Percentiles rank a stretch among this genome's conserved stretches.
Evolutionary conservation across 2,888 invertebrate genomes (phyloP).

Genomic region (Portevinia maculata): DNA sequence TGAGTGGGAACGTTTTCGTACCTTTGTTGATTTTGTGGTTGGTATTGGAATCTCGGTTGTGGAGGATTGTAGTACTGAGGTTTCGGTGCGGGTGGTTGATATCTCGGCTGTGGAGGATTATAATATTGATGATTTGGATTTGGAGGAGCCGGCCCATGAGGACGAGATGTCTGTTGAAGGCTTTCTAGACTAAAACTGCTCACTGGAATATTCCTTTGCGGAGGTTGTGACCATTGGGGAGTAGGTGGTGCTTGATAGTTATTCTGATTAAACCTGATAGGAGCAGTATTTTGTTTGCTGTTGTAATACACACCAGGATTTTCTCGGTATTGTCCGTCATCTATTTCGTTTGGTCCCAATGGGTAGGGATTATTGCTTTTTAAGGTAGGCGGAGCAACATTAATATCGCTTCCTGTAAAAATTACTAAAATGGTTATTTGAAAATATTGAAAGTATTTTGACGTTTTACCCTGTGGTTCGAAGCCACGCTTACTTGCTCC

Average conservation of each 20-base stretch:
- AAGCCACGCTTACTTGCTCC: conserved; percentile 92
- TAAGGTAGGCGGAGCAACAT: conserved; percentile 92
- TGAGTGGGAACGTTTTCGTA: conserved; percentile 84
- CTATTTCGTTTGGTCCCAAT: conserved; percentile 85
- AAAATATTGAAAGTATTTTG: neutral
- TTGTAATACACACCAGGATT: conserved; percentile 91
- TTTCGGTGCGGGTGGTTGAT: conserved; percentile 74
- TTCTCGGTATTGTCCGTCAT: conserved; percentile 93
- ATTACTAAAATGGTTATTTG: neutral
- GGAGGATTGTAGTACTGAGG: conserved; percentile 78
- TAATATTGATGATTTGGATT: conserved; percentile 75
- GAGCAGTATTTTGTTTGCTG: conserved; percentile 33
- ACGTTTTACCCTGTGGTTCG: conserved; percentile 87
- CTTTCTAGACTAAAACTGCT: conserved; percentile 81
- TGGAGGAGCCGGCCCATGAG: conserved; percentile 54
- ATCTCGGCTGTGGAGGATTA: conserved; percentile 76
- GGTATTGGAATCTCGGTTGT: conserved; percentile 79
- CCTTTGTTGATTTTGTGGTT: conserved; percentile 81
- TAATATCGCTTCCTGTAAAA: conserved; percentile 86
- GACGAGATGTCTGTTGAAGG: conserved; percentile 77
- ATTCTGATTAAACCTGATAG: conserved; percentile 39
- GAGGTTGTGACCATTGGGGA: conserved; percentile 59
- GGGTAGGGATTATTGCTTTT: conserved; percentile 84
- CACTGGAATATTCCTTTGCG: conserved; percentile 76
- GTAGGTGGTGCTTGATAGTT: conserved; percentile 42